Evolutionary conservation across 2,113 vertebrate species (phyloP).

Genomic region (Callospermophilus lateralis): DNA sequence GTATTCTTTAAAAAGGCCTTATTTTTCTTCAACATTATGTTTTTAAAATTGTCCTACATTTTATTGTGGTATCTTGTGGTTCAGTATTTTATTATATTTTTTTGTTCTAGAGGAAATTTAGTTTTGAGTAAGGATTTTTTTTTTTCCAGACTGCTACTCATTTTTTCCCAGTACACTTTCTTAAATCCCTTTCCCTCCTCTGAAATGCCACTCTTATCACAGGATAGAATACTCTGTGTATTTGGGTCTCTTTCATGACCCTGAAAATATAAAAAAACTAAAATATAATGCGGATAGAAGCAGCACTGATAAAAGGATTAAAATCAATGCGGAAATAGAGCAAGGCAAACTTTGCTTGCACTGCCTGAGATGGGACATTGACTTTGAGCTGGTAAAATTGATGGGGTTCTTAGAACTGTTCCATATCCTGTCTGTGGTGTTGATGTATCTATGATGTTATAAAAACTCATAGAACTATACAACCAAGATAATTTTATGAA

Average conservation of each 20-base stretch:
- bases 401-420: neutral
- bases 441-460: neutral
- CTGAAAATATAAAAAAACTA: neutral
- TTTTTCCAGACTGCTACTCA: constrained; percentile 6
- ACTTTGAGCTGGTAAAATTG: neutral
- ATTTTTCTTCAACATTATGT: neutral
- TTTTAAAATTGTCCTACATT: neutral
- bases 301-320: neutral
- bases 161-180: neutral
- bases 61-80: constrained; percentile 28
- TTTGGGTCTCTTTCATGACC: neutral
- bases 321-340: neutral
- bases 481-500: neutral
- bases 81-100: neutral
- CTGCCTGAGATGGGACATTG: neutral
- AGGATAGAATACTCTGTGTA: neutral
- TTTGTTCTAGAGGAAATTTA: constrained; percentile 6
- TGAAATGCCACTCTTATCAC: neutral
- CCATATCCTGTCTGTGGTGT: neutral
- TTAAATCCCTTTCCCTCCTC: neutral
- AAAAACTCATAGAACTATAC: neutral
- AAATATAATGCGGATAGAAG: neutral
- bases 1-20: neutral
- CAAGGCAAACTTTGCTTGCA: neutral
- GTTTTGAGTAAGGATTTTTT: constrained; percentile 40